A percentile compares a stretch with the other conserved stretches of the same genome.
These are phyloP conservation scores for Drosophila villosipedis DNA, from an alignment of 2,888 invertebrate species.

Conservation along the genomic window DNA sequence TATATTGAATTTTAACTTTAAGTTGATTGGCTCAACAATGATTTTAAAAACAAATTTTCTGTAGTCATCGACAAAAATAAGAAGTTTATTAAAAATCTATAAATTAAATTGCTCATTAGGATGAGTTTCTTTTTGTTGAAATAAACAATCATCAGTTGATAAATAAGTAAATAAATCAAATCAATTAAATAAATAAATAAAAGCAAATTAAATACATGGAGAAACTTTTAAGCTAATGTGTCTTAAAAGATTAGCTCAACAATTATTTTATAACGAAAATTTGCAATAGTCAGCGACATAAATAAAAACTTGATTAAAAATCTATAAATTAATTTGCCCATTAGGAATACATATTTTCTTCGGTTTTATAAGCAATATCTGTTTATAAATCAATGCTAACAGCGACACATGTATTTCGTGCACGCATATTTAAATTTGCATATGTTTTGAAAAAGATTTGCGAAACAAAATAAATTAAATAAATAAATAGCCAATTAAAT, in stretches of 20 bases:
- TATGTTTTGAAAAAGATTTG: conserved; percentile 29
- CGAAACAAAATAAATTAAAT: neutral
- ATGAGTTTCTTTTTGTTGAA: neutral
- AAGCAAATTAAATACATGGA: too few relatives aligned
- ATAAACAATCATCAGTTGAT: conserved; percentile 37
- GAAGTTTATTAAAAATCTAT: conserved; percentile 12
- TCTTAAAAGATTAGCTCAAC: neutral
- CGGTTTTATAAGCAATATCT: conserved; percentile 8
- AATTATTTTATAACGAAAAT: neutral
- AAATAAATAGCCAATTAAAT: neutral
- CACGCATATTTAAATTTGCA: conserved; percentile 41
- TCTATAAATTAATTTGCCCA: neutral
- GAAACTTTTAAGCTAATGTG: neutral
- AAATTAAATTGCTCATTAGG: neutral
- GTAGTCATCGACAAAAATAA: conserved; percentile 11
- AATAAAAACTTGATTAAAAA: conserved; percentile 24
- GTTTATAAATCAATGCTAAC: conserved; percentile 66
- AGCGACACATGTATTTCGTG: conserved; percentile 56
- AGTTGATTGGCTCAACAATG: neutral
- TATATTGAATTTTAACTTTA: neutral
- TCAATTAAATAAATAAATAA: neutral
- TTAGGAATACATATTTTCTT: neutral
- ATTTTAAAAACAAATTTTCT: neutral
- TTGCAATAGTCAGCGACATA: neutral
- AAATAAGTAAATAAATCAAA: conserved; percentile 47